Evolutionary conservation across 2,797 vertebrate genomes (phyloP), one percentile per base, ranked within the genome.

Genomic region (Spizella passerina): DNA sequence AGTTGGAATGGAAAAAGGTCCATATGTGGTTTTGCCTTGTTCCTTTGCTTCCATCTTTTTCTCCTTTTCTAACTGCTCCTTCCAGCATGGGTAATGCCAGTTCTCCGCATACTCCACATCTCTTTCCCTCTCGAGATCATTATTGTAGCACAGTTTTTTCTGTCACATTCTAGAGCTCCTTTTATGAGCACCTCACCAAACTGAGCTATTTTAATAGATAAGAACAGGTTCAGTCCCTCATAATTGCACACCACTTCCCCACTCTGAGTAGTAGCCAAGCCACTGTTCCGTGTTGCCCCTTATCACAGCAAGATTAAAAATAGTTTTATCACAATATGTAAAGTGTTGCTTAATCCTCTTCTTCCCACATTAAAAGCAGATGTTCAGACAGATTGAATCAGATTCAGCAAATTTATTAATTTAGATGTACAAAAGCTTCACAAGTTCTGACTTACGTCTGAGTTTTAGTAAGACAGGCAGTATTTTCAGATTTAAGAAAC

Each of bases 291-390:
- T 75, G 57, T 29, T 69, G 34, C 49, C 53, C 38, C 63, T 94
- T 93, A 86, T 95, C 93, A 57, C 34, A 59, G 50, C 0, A 0
- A 88, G 71, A 93, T 92, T 90, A 90, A 95, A 89, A 93, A 80
- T 70, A 90, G 61, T 68, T 94, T 95, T 87, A 91, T 55, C 85
- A 82, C 18, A 36, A 47, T 61, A 95, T 23, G 43, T 52, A 71
- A 92, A 95, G 29, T 4, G 1, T 63, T 87, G 72, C 65, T 91
- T 80, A 87, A 93, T 81, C 57, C 47, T 5, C 0, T 77, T 88
- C 46, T 89, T 65, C 50, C 60, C 78, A 68, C 78, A 92, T 92
- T 92, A 92, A 87, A 96, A 84, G 49, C 92, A 95, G 83, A 89
- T 82, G 78, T 32, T 85, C 53, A 72, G 50, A 76, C 63, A 93